Conservation (phyloP, 2,113 vertebrate species). For the Microcebus griseorufus region DNA sequence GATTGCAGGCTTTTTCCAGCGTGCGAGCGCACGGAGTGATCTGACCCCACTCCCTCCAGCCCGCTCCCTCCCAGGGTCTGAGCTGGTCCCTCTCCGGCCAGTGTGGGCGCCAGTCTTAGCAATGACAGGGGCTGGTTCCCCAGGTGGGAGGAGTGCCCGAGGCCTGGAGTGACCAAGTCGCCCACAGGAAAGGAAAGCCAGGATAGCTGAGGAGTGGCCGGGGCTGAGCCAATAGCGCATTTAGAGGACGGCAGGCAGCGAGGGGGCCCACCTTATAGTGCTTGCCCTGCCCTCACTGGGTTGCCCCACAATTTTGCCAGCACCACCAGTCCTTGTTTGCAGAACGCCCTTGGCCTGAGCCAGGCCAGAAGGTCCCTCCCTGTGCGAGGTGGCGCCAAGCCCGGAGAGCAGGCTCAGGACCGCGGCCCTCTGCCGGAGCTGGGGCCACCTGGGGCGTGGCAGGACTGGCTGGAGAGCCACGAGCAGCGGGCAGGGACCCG, state of each 20-base stretch:
- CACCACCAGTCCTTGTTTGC: not conserved
- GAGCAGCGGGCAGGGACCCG: not conserved
- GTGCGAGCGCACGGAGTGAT: not conserved
- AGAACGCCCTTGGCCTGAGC: not conserved
- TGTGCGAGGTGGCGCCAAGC: not conserved
- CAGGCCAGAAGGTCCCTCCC: not conserved
- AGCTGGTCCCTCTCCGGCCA: not conserved
- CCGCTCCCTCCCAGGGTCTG: fast-evolving
- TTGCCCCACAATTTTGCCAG: not conserved
- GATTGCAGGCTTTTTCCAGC: constrained; percentile 51
- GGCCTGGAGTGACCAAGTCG: not conserved
- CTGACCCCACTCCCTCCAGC: not conserved
- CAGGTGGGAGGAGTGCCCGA: not conserved
- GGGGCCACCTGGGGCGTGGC: not conserved
- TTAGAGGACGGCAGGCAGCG: not conserved
- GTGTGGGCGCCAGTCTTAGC: not conserved
- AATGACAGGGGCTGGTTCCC: not conserved
- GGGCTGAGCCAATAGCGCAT: not conserved
- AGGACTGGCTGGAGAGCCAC: not conserved
- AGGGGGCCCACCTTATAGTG: too few relatives aligned
- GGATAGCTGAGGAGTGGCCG: not conserved
- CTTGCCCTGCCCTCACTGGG: not conserved
- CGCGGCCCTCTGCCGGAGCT: not conserved
- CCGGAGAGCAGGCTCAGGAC: not conserved
- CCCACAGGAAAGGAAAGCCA: not conserved